Evolutionary conservation across 2,888 invertebrate species (phyloP), one percentile per base, ranked within the genome.

Genomic region (Watsonalla cultraria): DNA sequence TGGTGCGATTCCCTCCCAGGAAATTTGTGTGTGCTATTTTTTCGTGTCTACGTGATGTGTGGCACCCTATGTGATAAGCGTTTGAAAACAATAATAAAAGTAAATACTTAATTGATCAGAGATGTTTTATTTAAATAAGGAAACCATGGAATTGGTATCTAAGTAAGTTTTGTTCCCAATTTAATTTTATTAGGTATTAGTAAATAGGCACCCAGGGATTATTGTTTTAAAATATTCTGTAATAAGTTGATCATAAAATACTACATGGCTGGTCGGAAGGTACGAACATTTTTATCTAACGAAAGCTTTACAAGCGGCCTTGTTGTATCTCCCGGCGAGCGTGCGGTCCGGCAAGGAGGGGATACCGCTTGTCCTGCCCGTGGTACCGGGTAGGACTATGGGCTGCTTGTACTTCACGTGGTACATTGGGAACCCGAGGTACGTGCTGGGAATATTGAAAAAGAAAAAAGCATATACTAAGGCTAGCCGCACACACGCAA

Each of bases 371-470:
- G 91, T 90, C 35, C 92, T 86, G 15, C 91, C 92, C 33, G 85
- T 75, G 7, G 80, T 90, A 37, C 82, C 72, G 0, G 93, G 92
- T 45, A 93, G 65, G n/a, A 92, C 91, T 14, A 82, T 56, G 0
- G 93, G 94, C 66, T 91, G 88, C 69, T 93, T 93, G 70, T 94
- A 93, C 61, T 91, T 91, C 51, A 92, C 90, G 64, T 92, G 92
- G 68, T 83, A 91, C 66, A 80, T 82, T 13, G 93, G 93, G 78
- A 86, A 92, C 55, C 90, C 86, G 52, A 92, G 72, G 65, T 93
- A 93, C 0, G 82, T 83, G 14, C 92, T 93, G 78, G 51, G 78
- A 74, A 56, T n/a, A 35, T 15, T 57, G 53, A 46, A 52, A 7
- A 35, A 11, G 9, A 45, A 51, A 6, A 52, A 15, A 48, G 56